Percentiles rank a stretch among this genome's conserved stretches.
These are phyloP conservation scores for Mimumesa dahlbomi DNA, from an alignment of 2,888 invertebrate species.

Conservation along the genomic window DNA sequence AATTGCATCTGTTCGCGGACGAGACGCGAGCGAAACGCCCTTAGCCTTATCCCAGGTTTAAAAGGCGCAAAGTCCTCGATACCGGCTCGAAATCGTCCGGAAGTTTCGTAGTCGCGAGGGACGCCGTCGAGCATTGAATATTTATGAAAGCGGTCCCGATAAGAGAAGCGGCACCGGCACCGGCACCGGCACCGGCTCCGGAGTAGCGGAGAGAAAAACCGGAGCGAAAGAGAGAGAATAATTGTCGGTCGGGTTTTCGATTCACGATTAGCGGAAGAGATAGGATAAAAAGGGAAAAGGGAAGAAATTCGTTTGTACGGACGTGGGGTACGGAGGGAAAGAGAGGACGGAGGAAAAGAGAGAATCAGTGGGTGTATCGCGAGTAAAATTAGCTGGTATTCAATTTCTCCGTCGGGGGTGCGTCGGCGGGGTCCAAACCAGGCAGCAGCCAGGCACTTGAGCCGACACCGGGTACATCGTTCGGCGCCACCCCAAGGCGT, in stretches of 20 bases:
- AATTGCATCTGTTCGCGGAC: too few relatives aligned
- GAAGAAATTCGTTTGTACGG: slow-evolving; percentile 53
- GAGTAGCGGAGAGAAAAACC: neutral
- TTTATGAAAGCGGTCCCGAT: slow-evolving; percentile 59
- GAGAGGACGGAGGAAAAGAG: slow-evolving; percentile 21
- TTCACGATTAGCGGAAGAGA: slow-evolving; percentile 52
- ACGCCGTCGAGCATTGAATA: slow-evolving; percentile 59
- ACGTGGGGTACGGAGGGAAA: slow-evolving; percentile 8
- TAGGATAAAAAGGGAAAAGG: slow-evolving; percentile 29
- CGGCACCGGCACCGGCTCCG: neutral
- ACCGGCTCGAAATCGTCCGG: slow-evolving; percentile 55
- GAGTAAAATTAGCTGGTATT: slow-evolving; percentile 79
- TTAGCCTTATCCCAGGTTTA: slow-evolving; percentile 48
- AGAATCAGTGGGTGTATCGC: slow-evolving; percentile 66
- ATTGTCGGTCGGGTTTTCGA: slow-evolving; percentile 53
- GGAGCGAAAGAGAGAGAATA: slow-evolving; percentile 31
- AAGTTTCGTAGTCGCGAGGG: slow-evolving; percentile 57
- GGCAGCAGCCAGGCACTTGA: slow-evolving; percentile 61
- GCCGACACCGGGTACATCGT: slow-evolving; percentile 53
- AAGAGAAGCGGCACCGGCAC: slow-evolving; percentile 11
- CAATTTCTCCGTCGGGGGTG: slow-evolving; percentile 77
- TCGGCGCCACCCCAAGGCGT: slow-evolving; percentile 77
- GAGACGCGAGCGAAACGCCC: slow-evolving; percentile 41
- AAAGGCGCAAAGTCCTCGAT: slow-evolving; percentile 60
- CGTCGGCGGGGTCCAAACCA: slow-evolving; percentile 11